These are phyloP conservation scores for Argyresthia goedartella DNA, from an alignment of 2,888 invertebrate genomes.

Conservation along the genomic window DNA sequence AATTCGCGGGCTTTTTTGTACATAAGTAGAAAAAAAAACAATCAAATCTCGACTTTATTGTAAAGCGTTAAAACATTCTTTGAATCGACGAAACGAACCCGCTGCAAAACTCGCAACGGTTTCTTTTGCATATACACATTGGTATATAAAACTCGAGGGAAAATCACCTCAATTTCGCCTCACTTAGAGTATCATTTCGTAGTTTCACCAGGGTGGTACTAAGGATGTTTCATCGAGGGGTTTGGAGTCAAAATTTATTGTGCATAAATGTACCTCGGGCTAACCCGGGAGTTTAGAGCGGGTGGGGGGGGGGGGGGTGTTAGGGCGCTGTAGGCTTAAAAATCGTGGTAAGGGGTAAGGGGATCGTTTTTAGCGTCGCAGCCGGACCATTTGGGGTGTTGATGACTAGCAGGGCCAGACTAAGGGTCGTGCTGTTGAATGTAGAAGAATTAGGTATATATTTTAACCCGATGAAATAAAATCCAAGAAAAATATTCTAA, in stretches of 20 bases:
- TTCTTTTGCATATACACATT: slow-evolving; percentile 56
- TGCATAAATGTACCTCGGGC: slow-evolving; percentile 70
- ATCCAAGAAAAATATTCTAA: no score
- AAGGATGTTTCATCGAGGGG: slow-evolving; percentile 47
- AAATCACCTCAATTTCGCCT: slow-evolving; percentile 13
- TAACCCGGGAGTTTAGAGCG: slow-evolving; percentile 63
- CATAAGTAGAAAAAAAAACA: slow-evolving; percentile 26
- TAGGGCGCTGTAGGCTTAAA: slow-evolving; percentile 58
- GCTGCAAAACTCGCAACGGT: slow-evolving; percentile 50
- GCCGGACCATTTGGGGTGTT: slow-evolving; percentile 68
- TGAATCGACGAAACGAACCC: slow-evolving; percentile 18
- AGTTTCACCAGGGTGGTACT: slow-evolving; percentile 20
- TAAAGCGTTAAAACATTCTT: slow-evolving; percentile 16
- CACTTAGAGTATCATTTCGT: slow-evolving; percentile 26
- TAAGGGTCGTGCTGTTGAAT: slow-evolving; percentile 1
- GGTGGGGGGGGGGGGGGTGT: slow-evolving; percentile 44
- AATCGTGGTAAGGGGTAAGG: slow-evolving; percentile 61
- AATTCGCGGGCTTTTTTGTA: slow-evolving; percentile 55
- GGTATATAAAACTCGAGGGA: slow-evolving; percentile 13
- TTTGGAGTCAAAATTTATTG: slow-evolving; percentile 68
- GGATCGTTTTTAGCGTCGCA: slow-evolving; percentile 68
- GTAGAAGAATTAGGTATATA: no score
- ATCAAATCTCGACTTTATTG: slow-evolving; percentile 44
- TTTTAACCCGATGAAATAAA: no score
- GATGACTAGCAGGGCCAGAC: slow-evolving; percentile 44